These are phyloP conservation scores for Enteromius radiatus DNA, from an alignment of 2,797 vertebrate species.

Conservation along the genomic window DNA sequence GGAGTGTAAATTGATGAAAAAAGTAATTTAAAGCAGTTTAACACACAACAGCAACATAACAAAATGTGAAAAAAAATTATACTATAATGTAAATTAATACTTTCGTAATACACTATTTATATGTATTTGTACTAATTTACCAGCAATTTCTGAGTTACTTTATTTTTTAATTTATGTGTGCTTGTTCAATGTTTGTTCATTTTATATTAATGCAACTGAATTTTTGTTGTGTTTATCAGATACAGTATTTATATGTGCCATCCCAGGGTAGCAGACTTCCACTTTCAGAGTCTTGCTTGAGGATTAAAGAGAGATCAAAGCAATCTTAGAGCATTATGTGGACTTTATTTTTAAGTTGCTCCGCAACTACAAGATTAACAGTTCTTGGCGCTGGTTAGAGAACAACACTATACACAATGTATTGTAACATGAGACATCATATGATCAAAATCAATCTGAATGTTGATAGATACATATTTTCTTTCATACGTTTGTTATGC, in stretches of 20 bases:
- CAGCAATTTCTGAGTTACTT: not conserved
- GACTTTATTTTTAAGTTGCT: constrained; percentile 47
- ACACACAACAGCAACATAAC: no score
- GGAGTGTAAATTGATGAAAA: no score
- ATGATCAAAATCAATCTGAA: not conserved
- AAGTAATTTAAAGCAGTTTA: no score
- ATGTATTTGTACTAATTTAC: not conserved
- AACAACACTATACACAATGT: constrained; percentile 13
- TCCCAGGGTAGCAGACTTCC: constrained; percentile 19
- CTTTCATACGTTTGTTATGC: not conserved
- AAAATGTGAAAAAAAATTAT: no score
- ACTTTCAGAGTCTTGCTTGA: constrained; percentile 25
- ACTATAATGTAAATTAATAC: no score
- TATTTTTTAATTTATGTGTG: not conserved
- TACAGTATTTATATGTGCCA: constrained; percentile 2
- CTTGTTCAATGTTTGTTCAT: not conserved
- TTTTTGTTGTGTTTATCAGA: constrained; percentile 4
- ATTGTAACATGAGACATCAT: constrained; percentile 3
- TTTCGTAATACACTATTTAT: no score
- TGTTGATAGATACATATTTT: not conserved
- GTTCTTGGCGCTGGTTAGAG: constrained; percentile 19
- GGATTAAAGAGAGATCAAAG: constrained; percentile 51
- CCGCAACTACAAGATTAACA: constrained; percentile 38
- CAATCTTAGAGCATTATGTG: constrained; percentile 44
- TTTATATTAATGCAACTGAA: not conserved